Percentiles rank a stretch among this genome's conserved stretches.
phyloP scores from a whole-genome alignment of 2,888 invertebrate species.

The Hedya salicella region DNA sequence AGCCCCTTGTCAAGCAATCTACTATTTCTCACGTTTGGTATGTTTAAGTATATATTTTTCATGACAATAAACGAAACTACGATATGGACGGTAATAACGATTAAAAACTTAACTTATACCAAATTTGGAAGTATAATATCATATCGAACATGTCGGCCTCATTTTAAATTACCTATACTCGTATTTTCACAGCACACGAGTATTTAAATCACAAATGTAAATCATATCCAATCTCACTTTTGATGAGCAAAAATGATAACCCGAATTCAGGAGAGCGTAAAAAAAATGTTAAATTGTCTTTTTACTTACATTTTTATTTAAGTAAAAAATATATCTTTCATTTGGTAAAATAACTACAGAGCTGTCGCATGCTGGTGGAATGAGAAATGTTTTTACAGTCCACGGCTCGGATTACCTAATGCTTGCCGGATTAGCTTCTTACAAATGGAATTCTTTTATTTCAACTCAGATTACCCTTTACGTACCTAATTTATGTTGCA shows the following conservation, averaged over 20 bases:
- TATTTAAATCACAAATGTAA: conserved; percentile 14
- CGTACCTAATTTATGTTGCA: conserved; percentile 17
- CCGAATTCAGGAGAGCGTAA: neutral
- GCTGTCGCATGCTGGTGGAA: neutral
- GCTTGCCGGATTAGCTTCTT: conserved; percentile 34
- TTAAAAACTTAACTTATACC: too few species aligned
- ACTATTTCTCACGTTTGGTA: too few species aligned
- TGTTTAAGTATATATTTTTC: too few species aligned
- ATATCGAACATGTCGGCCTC: neutral
- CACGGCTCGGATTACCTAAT: conserved; percentile 28
- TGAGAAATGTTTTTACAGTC: conserved; percentile 27
- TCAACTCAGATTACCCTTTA: conserved; percentile 2
- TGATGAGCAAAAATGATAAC: conserved; percentile 15
- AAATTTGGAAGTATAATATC: neutral
- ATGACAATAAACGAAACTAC: too few species aligned
- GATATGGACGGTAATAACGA: too few species aligned
- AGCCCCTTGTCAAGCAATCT: too few species aligned
- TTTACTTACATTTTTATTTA: conserved; percentile 5
- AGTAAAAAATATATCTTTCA: conserved; percentile 17
- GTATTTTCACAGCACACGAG: conserved; percentile 1
- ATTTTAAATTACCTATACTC: neutral
- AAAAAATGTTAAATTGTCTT: conserved; percentile 13
- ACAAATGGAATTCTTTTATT: conserved; percentile 26
- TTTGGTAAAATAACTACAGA: conserved; percentile 23
- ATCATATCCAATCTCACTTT: conserved; percentile 20